Evolutionary conservation across 2,888 invertebrate genomes (phyloP).

Genomic region (Endomychus coccineus): DNA sequence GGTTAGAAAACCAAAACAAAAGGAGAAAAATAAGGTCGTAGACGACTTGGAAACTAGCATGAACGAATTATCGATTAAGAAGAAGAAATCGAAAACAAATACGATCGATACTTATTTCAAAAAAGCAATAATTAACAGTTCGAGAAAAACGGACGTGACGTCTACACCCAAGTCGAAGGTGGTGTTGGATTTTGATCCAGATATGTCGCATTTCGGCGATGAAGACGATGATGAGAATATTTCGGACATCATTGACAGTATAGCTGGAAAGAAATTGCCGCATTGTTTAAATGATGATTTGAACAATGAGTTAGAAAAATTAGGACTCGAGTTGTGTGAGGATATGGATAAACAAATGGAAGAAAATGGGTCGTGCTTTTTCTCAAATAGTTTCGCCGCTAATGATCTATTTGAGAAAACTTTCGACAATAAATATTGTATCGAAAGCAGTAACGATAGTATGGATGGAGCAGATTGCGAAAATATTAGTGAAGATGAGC

Average conservation of each 20-base stretch:
- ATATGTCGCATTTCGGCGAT: conserved; percentile 36
- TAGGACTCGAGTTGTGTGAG: conserved; percentile 9
- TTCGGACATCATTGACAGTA: conserved; percentile 49
- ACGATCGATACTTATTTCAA: conserved; percentile 34
- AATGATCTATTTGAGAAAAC: conserved; percentile 58
- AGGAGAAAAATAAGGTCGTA: not conserved
- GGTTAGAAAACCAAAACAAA: conserved; percentile 28
- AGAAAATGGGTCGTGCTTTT: conserved; percentile 32
- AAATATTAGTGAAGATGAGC: conserved; percentile 3
- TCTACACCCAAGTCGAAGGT: conserved; percentile 25
- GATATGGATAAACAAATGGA: not conserved
- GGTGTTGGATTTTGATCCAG: conserved; percentile 22
- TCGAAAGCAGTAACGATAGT: conserved; percentile 19
- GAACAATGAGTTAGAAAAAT: conserved; percentile 21
- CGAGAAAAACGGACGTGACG: conserved; percentile 11
- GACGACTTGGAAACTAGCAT: conserved; percentile 11
- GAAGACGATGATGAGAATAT: conserved; percentile 45
- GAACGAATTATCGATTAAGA: conserved; percentile 16
- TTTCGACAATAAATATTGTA: conserved; percentile 32
- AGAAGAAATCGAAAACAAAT: conserved; percentile 8
- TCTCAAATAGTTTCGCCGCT: conserved; percentile 34
- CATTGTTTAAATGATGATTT: conserved; percentile 25
- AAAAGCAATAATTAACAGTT: conserved; percentile 18
- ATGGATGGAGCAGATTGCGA: conserved; percentile 16
- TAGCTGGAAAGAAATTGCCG: conserved; percentile 38